Conservation (phyloP, 2,888 invertebrate genomes). For the Proisotoma minuta region DNA sequence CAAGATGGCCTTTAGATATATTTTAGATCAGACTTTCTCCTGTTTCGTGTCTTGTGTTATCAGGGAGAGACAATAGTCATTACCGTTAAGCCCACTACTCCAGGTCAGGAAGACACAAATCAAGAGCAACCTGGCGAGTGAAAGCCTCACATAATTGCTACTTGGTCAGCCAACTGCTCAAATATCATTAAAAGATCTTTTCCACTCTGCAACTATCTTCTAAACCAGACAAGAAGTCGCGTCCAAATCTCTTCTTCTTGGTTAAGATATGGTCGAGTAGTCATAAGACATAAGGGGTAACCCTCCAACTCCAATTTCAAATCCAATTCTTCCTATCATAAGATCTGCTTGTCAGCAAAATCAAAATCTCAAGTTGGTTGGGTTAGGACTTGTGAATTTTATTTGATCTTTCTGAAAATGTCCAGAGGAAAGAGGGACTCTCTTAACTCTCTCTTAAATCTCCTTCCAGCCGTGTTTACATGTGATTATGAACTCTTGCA, state of each 20-base stretch:
- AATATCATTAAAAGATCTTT: background rate
- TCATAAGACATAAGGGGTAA: background rate
- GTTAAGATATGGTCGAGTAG: background rate
- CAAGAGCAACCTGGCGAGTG: background rate
- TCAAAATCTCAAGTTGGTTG: background rate
- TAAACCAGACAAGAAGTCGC: background rate
- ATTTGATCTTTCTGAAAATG: no score
- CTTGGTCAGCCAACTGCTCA: background rate
- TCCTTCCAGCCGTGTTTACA: background rate
- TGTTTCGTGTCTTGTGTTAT: no score
- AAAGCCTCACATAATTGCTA: background rate
- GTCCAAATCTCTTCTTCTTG: background rate
- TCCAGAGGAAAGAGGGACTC: no score
- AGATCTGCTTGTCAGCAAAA: background rate
- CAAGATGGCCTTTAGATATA: no score
- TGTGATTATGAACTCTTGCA: background rate
- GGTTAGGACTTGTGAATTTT: background rate
- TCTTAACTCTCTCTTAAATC: background rate
- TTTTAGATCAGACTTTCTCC: no score
- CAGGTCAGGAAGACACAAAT: background rate
- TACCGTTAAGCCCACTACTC: no score
- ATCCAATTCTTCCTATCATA: background rate
- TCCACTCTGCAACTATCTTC: background rate
- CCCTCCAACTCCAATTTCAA: background rate
- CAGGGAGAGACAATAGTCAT: no score